Conservation (phyloP, 2,797 vertebrate species). For the Cheirogaleus major region DNA sequence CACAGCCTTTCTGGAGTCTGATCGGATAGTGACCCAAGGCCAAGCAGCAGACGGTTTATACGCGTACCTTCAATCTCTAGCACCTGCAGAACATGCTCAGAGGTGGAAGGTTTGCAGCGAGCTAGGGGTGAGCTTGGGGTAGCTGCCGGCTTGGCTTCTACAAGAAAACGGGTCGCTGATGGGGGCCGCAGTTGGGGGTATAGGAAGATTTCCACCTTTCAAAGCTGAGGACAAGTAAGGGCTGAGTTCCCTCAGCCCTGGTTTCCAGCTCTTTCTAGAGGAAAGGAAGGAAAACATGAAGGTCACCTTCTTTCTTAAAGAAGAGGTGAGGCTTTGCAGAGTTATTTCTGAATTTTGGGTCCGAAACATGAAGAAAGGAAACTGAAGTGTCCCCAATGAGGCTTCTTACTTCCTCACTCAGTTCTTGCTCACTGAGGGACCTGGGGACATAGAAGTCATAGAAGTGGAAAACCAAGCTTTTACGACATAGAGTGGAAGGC, state of each 20-base stretch:
- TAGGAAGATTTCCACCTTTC: neutral
- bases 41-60: neutral
- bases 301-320: neutral
- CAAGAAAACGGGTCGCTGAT: neutral
- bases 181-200: neutral
- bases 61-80: neutral
- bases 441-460: neutral
- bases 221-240: neutral
- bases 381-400: neutral
- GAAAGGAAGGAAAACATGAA: neutral
- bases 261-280: neutral
- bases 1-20: neutral
- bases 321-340: neutral
- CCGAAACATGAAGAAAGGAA: neutral
- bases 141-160: neutral
- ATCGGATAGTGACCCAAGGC: neutral
- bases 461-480: neutral
- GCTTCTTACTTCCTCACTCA: neutral
- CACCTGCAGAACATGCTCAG: fast-evolving
- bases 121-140: neutral
- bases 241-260: neutral
- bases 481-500: fast-evolving
- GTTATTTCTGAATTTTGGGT: neutral
- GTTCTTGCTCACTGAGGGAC: neutral
- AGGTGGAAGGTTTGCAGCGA: neutral